Evolutionary conservation across 2,797 vertebrate species (phyloP).

Genomic region (Tragopan temminckii): DNA sequence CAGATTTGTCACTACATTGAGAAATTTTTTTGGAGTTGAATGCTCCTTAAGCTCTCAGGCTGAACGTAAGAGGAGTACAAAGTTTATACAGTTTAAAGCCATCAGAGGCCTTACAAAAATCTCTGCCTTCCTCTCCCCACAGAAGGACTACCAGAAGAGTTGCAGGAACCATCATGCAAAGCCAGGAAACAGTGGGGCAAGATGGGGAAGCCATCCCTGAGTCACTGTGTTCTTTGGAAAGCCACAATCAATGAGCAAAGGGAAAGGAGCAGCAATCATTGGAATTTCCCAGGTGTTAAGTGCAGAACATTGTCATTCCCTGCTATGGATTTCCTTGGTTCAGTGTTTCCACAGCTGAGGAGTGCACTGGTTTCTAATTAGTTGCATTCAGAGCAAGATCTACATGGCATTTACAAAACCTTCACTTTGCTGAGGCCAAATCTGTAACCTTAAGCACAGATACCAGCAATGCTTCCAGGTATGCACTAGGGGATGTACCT

Average conservation of each 20-base stretch:
- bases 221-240: accelerated
- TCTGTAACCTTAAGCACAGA: accelerated
- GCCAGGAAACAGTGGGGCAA: neutral
- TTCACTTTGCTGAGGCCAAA: neutral
- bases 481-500: neutral
- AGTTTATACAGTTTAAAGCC: slow-evolving; percentile 53
- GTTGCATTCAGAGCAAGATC: neutral
- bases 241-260: accelerated
- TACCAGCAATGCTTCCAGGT: neutral
- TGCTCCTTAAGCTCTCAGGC: slow-evolving; percentile 3
- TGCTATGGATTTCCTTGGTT: slow-evolving; percentile 4
- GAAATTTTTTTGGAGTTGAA: slow-evolving; percentile 46
- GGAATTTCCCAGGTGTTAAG: neutral
- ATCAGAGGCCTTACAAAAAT: slow-evolving; percentile 55
- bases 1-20: slow-evolving; percentile 67
- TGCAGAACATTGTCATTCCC: neutral
- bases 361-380: neutral
- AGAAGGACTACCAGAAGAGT: neutral
- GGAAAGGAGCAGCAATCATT: neutral
- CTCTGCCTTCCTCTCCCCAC: neutral
- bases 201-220: neutral
- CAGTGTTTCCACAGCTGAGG: neutral
- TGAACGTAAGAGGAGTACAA: slow-evolving; percentile 25
- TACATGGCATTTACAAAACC: accelerated
- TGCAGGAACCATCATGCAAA: neutral